Base-by-base conservation (phyloP, 2,797 vertebrate species). In the Xyrichtys novacula region DNA sequence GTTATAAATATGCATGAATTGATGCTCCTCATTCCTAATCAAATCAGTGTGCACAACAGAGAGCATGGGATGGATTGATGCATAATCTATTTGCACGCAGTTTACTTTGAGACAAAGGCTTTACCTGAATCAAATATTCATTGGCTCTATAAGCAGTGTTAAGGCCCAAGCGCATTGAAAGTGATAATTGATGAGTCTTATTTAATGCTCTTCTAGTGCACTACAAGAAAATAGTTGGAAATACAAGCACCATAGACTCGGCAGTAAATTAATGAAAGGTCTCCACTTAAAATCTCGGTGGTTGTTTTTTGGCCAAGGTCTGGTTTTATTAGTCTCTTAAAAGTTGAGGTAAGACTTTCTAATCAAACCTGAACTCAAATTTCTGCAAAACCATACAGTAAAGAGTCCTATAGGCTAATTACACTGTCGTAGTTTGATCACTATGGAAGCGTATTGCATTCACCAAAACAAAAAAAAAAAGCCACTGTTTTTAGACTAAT, bases 1-100 rank as follows among this genome's bases (percentile, higher is more conserved):
- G 31, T 59, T 48, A 83, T 86, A 76, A 88, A 88, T 86, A 90
- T 88, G 73, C 58, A 87, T 87, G 74, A 85, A 77, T 65, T 43
- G 60, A 71, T 68, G 74, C 58, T 75, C 76, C 64, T 62, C 60
- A 67, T 73, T 78, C 40, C 67, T 71, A 72, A 80, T 84, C 65
- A 77, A 49, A 77, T 79, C 78, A 79, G 66, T 74, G 84, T 60
- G 58, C 76, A 71, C 57, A 65, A 48, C 75, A 68, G 52, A 76
- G 70, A 76, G 63, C 74, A 46, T 44, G 17, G 63, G 54, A 72
- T 65, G 74, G 36, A 49, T 6, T 59, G 56, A 59, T 71, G 75
- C 79, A 80, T 74, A 71, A 81, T 83, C 52, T 71, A 42, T 77
- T 75, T 73, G 62, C 71, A 65, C 17, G 2, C 55, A 39, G 67